These are phyloP conservation scores for Capromys pilorides DNA, from an alignment of 2,797 vertebrate species.

Conservation along the genomic window DNA sequence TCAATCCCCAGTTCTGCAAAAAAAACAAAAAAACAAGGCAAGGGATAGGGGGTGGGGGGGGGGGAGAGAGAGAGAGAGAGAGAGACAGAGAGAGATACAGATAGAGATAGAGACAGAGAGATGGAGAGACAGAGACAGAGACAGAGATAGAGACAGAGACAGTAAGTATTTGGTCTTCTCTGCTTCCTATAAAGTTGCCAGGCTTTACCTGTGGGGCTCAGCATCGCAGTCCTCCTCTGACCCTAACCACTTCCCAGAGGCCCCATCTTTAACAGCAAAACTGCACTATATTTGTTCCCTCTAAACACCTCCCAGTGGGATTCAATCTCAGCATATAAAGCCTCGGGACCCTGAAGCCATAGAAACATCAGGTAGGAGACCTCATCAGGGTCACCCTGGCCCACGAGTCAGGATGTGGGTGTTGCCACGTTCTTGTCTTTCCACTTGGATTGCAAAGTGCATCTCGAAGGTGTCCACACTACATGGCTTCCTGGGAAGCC, in stretches of 20 bases:
- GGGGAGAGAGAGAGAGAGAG: no score
- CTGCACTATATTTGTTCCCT: background rate
- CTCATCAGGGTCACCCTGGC: background rate
- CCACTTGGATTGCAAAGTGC: background rate
- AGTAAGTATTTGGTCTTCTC: background rate
- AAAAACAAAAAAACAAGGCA: no score
- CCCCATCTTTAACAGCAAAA: background rate
- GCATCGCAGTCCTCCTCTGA: background rate
- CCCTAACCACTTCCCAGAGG: background rate
- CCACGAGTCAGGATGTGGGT: background rate
- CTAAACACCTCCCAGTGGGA: background rate
- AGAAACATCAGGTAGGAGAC: background rate
- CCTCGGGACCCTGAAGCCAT: background rate
- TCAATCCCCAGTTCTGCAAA: no score
- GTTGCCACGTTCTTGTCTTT: background rate
- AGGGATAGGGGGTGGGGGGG: no score
- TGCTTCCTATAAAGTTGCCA: background rate
- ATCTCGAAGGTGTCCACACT: background rate
- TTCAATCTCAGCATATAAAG: background rate
- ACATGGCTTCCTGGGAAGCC: background rate
- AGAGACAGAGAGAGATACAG: no score
- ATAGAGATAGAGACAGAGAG: no score
- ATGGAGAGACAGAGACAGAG: no score
- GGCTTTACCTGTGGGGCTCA: background rate
- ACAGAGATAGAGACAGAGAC: no score